phyloP scores from a whole-genome alignment of 2,888 invertebrate genomes.

The Allolobophora icterica region DNA sequence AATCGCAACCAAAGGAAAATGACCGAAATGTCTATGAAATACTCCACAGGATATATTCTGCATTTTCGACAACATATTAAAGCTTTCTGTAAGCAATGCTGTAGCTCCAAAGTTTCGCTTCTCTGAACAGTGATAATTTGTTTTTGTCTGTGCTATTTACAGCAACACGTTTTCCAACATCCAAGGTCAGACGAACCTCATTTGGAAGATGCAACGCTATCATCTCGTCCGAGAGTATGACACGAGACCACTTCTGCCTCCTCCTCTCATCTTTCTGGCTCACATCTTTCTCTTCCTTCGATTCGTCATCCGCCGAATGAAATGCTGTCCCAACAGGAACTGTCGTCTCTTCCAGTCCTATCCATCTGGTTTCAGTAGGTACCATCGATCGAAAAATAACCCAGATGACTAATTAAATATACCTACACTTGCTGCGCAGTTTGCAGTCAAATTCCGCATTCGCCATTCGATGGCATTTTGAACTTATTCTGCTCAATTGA shows the following conservation, averaged over 20 bases:
- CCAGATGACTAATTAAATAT: too few relatives aligned
- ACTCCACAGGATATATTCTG: too few relatives aligned
- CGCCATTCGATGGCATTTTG: too few relatives aligned
- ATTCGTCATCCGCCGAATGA: constrained; percentile 5
- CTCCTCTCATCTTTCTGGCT: constrained; percentile 60
- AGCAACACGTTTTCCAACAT: constrained; percentile 62
- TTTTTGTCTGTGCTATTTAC: constrained; percentile 36
- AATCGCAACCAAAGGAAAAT: too few relatives aligned
- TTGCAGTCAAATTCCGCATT: background rate
- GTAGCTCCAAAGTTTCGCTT: too few relatives aligned
- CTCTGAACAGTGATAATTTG: background rate
- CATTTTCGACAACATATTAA: too few relatives aligned
- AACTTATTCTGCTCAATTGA: too few relatives aligned
- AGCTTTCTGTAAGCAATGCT: too few relatives aligned
- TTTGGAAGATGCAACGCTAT: constrained; percentile 64
- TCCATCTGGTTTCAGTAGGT: background rate
- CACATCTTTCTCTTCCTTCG: constrained; percentile 51
- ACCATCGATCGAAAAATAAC: too few relatives aligned
- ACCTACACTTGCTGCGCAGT: background rate
- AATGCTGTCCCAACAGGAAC: background rate
- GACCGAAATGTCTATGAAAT: too few relatives aligned
- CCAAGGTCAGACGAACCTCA: constrained; percentile 60
- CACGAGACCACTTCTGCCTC: constrained; percentile 60
- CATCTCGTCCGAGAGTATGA: constrained; percentile 61
- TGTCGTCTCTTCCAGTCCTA: background rate